A percentile compares a stretch with the other conserved stretches of the same genome.
These are phyloP conservation scores for Gymnocheta viridis DNA, from an alignment of 2,888 invertebrate genomes.

Conservation along the genomic window DNA sequence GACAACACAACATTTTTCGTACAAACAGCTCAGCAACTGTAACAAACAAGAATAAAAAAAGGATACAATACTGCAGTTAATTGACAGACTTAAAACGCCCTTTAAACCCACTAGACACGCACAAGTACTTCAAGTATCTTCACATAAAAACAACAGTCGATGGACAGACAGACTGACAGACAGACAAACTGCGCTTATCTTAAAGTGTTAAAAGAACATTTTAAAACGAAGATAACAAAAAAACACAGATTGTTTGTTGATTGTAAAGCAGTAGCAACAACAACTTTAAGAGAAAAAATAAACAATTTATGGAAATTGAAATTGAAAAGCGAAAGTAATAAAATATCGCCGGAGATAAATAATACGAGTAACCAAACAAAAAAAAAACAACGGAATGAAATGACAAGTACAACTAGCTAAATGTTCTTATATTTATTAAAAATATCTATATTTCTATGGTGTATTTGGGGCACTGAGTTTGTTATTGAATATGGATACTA, in stretches of 20 bases:
- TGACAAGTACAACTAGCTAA: slow-evolving; percentile 20
- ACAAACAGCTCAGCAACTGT: slow-evolving; percentile 22
- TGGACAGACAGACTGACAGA: neutral
- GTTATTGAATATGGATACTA: neutral
- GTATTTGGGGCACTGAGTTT: neutral
- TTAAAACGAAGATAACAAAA: slow-evolving; percentile 14
- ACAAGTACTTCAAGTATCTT: slow-evolving; percentile 59
- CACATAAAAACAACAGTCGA: slow-evolving; percentile 8
- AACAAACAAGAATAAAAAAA: slow-evolving; percentile 32
- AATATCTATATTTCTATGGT: slow-evolving; percentile 27
- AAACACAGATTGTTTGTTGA: slow-evolving; percentile 46
- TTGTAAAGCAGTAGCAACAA: neutral
- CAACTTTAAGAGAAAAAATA: neutral
- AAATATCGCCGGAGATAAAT: slow-evolving; percentile 53
- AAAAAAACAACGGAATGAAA: slow-evolving; percentile 12
- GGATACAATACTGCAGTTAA: slow-evolving; percentile 59
- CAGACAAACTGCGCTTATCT: slow-evolving; percentile 48
- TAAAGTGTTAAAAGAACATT: slow-evolving; percentile 66
- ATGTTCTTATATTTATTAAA: slow-evolving; percentile 1
- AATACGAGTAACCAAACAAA: slow-evolving; percentile 20
- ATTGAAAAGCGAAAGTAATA: slow-evolving; percentile 52
- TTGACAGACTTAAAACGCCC: slow-evolving; percentile 70
- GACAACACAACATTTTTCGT: slow-evolving; percentile 36
- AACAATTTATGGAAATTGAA: slow-evolving; percentile 44
- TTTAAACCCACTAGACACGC: slow-evolving; percentile 65